Base-by-base conservation (phyloP, 2,888 invertebrate genomes). In the Mimas tiliae region DNA sequence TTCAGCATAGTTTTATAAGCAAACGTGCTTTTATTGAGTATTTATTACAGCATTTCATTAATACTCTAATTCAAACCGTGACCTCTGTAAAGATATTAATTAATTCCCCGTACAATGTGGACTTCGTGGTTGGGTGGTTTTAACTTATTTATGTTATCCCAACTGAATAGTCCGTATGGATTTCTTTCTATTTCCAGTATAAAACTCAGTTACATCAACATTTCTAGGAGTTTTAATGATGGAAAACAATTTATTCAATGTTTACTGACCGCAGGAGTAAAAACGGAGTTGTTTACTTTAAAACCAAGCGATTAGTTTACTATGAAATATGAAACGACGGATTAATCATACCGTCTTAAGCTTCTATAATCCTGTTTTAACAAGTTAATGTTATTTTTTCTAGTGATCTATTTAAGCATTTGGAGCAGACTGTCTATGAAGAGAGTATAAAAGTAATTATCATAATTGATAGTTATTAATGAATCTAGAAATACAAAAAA, bases 291-390 rank as follows among this genome's bases (percentile, higher is more conserved):
- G 42, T 58, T 58, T 58, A 42, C 42, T 58, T 55, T 42, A 38
- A 19, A 58, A 58, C 6, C 58, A 58, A 19, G 42, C 38, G 16
- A 66, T 68, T 65, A 58, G 58, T 19, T 65, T 47, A 11, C 34
- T 58, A 19, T 58, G 27, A 65, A 58, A 58, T 55, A 58, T 58
- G 34, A 34, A 19, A 58, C 65, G n/a, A 21, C 11, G 63, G 48
- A 33, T 63, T 16, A 58, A 45, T 53, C 58, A 33, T 42, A 21
- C 21, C 42, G 33, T 33, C 27, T 47, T 34, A 48, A 63, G 38
- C 38, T n/a, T 58, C 2, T 19, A 19, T 58, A 42, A 42, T 58
- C 38, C 42, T 58, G 34, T 58, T 58, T 53, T 53, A 34, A 53
- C 38, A 38, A 38, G 19, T 19, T 11, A 12, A 42, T 19, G 6